A percentile compares a stretch with the other conserved stretches of the same genome.
phyloP scores from a whole-genome alignment of 2,888 invertebrate species.

The Endomychus coccineus region DNA sequence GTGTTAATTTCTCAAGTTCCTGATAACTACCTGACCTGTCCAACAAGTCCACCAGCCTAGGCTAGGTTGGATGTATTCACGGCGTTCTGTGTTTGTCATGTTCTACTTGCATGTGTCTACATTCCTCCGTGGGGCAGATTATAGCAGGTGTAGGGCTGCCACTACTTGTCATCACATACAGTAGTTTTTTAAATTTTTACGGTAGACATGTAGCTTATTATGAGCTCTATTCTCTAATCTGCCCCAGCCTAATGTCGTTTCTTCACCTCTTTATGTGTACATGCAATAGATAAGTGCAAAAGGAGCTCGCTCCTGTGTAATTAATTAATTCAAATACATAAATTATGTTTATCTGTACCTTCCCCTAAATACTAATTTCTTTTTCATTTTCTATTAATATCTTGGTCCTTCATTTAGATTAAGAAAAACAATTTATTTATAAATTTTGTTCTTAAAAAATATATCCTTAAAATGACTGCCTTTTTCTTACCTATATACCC shows the following conservation, averaged over 20 bases:
- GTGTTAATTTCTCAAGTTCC: constrained; percentile 31
- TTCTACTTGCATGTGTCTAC: constrained; percentile 17
- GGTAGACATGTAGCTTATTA: constrained; percentile 27
- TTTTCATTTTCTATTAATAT: constrained; percentile 30
- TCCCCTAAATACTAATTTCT: constrained; percentile 25
- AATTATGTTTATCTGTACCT: constrained; percentile 31
- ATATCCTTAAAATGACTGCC: constrained; percentile 37
- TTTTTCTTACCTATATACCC: too few relatives aligned
- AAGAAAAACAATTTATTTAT: constrained; percentile 39
- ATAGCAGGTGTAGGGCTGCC: constrained; percentile 25
- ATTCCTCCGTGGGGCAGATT: constrained; percentile 33
- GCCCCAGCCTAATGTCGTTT: constrained; percentile 33
- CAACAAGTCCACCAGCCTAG: constrained; percentile 39
- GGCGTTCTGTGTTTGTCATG: constrained; percentile 31
- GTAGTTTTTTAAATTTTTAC: constrained; percentile 34
- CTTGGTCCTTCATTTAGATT: constrained; percentile 35
- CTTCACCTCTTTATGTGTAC: constrained; percentile 32
- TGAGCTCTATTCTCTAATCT: constrained; percentile 29
- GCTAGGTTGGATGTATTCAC: constrained; percentile 40
- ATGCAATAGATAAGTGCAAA: constrained; percentile 34
- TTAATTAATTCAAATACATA: constrained; percentile 14
- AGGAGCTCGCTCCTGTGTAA: constrained; percentile 21
- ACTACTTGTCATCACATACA: constrained; percentile 27
- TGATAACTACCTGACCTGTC: constrained; percentile 20
- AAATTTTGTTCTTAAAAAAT: constrained; percentile 39